Evolutionary conservation across 2,113 vertebrate genomes (phyloP).

Genomic region (Brachyhypopomus occidentalis): DNA sequence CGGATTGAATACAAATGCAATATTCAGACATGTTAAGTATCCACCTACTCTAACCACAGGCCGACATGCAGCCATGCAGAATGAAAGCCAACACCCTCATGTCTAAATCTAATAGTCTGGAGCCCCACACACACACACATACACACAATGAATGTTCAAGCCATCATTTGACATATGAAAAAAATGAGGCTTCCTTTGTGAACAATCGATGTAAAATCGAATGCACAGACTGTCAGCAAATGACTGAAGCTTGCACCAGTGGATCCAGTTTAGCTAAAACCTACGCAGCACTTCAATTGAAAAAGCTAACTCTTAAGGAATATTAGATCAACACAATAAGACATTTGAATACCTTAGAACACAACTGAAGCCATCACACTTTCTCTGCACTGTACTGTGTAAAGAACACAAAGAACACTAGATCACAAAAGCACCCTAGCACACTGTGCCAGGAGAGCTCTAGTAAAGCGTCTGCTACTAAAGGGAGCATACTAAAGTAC

Average conservation of each 20-base stretch:
- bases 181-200: neutral
- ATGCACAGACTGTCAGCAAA: slow-evolving; percentile 15
- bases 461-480: slow-evolving; percentile 1
- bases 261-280: slow-evolving; percentile 15
- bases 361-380: slow-evolving; percentile 25
- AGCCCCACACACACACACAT: neutral
- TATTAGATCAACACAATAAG: slow-evolving; percentile 13
- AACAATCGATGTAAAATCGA: neutral
- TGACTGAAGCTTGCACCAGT: slow-evolving; percentile 6
- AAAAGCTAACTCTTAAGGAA: slow-evolving; percentile 5
- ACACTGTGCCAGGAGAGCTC: slow-evolving; percentile 1
- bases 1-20: slow-evolving; percentile 53
- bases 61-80: neutral
- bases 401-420: slow-evolving; percentile 19
- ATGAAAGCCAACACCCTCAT: slow-evolving; percentile 23
- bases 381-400: slow-evolving; percentile 29
- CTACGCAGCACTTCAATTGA: neutral
- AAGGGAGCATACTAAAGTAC: slow-evolving; percentile 1
- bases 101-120: neutral
- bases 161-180: neutral
- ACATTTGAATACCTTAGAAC: slow-evolving; percentile 4
- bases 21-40: slow-evolving; percentile 44
- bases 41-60: slow-evolving; percentile 23
- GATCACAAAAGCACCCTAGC: slow-evolving; percentile 28
- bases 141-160: neutral